Evolutionary conservation across 2,797 vertebrate genomes (phyloP), one percentile per base, ranked within the genome.

Genomic region (Pseudochromis fuscus): DNA sequence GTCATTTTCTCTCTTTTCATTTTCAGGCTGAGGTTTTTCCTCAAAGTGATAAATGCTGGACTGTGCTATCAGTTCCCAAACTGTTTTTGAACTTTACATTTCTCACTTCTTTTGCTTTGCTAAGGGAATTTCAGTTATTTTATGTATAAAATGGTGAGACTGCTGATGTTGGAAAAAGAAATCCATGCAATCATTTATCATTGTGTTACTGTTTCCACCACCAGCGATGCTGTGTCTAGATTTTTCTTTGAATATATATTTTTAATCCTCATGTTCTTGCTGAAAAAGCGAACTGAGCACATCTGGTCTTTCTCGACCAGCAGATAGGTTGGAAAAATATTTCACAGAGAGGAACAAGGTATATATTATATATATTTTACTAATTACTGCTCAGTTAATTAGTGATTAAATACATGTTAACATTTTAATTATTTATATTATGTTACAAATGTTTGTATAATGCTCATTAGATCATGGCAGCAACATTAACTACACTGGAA

Each of bases 121-220:
- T 73, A 27, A 24, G 53, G 42, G n/a, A 48, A 45, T 33, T 66
- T 58, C 40, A 7, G 13, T 42, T 42, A 23, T 48, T 62, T 52
- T 6, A 8, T 23, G 5, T 33, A 44, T 49, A 45, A 73, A 70
- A 60, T 12, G 13, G 33, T 24, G 31, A 44, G 46, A 71, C 31
- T 64, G 72, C 67, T 66, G 67, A 77, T 61, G 3, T 10, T 24
- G 24, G 53, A 19, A 38, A 72, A 62, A 21, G 7, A 71, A 77
- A 73, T 4, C 5, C 48, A 53, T 65, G 65, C 19, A 45, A 24
- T 15, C 30, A 51, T 48, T 35, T 45, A 60, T 46, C 38, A 71
- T 58, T 62, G 16, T 24, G 6, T 42, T 37, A 44, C 23, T 19
- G 7, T 33, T 5, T 5, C 38, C 5, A 44, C 42, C 25, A 15